Evolutionary conservation across 2,888 invertebrate genomes (phyloP).

Genomic region (Melanostoma scalare): DNA sequence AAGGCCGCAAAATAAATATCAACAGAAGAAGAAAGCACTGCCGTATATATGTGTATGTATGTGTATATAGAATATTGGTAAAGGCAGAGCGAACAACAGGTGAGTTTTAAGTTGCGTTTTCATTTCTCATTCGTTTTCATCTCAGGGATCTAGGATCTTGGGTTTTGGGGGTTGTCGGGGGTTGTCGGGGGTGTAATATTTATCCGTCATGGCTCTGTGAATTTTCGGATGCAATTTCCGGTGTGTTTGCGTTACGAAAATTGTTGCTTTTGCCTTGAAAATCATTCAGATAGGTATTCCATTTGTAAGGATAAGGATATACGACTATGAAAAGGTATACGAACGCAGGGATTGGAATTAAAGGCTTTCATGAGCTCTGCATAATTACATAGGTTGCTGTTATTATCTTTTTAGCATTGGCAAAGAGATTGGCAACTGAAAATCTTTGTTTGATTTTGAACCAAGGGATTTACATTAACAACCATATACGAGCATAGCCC

Average conservation of each 20-base stretch:
- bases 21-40: constrained; percentile 37
- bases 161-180: neutral
- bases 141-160: constrained; percentile 22
- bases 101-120: constrained; percentile 50
- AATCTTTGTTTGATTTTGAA: no score
- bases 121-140: constrained; percentile 33
- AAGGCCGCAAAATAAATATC: constrained; percentile 68
- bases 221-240: constrained; percentile 65
- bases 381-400: no score
- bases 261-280: constrained; percentile 39
- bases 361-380: no score
- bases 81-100: constrained; percentile 60
- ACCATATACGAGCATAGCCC: no score
- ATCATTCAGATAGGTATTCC: constrained; percentile 36
- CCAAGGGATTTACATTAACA: no score
- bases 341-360: no score
- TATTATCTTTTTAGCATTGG: no score
- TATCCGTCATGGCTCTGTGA: constrained; percentile 51
- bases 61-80: neutral
- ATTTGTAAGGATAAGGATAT: constrained; percentile 45
- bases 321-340: no score
- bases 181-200: constrained; percentile 32
- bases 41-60: neutral
- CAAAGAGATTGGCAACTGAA: no score
- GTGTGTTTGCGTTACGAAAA: constrained; percentile 57